These are phyloP conservation scores for Stictocephala bisonia DNA, from an alignment of 2,888 invertebrate species.

Conservation along the genomic window DNA sequence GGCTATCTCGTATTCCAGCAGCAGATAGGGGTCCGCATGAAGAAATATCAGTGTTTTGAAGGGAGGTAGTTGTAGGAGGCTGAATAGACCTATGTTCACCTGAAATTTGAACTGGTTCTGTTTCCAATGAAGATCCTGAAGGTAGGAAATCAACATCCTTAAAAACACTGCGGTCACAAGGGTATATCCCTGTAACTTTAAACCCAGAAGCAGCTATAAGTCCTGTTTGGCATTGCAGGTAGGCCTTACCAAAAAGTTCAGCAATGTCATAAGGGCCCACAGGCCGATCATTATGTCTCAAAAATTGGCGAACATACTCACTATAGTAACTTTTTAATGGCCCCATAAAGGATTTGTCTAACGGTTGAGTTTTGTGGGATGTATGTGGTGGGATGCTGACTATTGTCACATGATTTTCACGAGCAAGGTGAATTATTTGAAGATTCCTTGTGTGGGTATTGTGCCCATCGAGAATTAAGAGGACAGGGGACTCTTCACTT, in stretches of 20 bases:
- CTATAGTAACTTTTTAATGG: slow-evolving; percentile 46
- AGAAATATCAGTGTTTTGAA: too few relatives aligned
- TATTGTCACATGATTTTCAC: slow-evolving; percentile 41
- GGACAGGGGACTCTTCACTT: slow-evolving; percentile 53
- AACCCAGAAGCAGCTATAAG: slow-evolving; percentile 56
- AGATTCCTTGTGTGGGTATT: slow-evolving; percentile 51
- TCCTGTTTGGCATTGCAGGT: slow-evolving; percentile 56
- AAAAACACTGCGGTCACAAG: too few relatives aligned
- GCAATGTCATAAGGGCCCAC: slow-evolving; percentile 55
- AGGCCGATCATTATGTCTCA: slow-evolving; percentile 55
- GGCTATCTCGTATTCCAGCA: too few relatives aligned
- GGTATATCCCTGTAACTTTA: slow-evolving; percentile 57
- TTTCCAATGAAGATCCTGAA: too few relatives aligned
- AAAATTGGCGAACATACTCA: slow-evolving; percentile 59
- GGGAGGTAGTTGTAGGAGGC: too few relatives aligned
- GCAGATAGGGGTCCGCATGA: too few relatives aligned
- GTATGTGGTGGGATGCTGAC: slow-evolving; percentile 48
- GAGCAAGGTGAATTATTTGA: slow-evolving; percentile 44
- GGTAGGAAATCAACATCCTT: too few relatives aligned
- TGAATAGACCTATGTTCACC: too few relatives aligned
- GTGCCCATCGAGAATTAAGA: slow-evolving; percentile 54
- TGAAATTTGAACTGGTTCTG: too few relatives aligned
- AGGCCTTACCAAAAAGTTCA: slow-evolving; percentile 57
- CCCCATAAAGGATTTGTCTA: slow-evolving; percentile 47
- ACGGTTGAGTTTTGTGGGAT: slow-evolving; percentile 47